Base-by-base conservation (phyloP, 2,888 invertebrate genomes). In the Acanthosoma haemorrhoidale region DNA sequence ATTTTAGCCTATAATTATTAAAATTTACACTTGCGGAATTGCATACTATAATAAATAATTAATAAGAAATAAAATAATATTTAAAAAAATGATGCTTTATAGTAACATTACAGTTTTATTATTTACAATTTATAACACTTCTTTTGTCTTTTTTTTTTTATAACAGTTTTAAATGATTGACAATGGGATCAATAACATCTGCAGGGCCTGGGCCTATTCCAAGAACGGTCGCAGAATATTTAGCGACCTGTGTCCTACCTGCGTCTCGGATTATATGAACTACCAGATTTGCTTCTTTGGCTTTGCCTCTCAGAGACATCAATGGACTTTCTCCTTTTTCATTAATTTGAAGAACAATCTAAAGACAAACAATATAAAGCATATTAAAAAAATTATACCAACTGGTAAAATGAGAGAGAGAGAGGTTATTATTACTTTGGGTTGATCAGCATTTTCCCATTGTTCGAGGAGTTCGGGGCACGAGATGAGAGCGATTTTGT, bases 201-300 rank as follows among this genome's bases (percentile, higher is more conserved):
- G 86, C 87, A 41, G 90, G 88, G 3, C 91, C 96, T 60, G 96
- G 97, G n/a, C 97, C 97, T 68, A 97, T 85, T 1, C 93, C 96
- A 69, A 96, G 82, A 1, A 96, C 96, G 70, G 97, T 97, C 77
- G 87, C 86, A 9, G 93, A 90, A 74, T 96, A 95, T 1, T 91
- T 86, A 59, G 89, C 89, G 73, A 97, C 90, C 82, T 97, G 96
- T 5, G 96, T 97, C 75, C 92, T 87, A 2, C 97, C 97, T 4
- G 96, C 96, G 82, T 97, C 96, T 74, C 87, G 83, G 72, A 97
- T 88, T 31, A 93, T 78, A 72, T 39, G 29, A 11, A 88, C 86
- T 38, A 89, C 82, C 0, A 96, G 81, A 32, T 91, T 89, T 71
- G 84, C 78, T 32, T 85, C 81, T 75, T 85, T 87, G 0, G 96